Base-by-base conservation (phyloP, 2,888 invertebrate genomes). In the Aporophyla lueneburgensis region DNA sequence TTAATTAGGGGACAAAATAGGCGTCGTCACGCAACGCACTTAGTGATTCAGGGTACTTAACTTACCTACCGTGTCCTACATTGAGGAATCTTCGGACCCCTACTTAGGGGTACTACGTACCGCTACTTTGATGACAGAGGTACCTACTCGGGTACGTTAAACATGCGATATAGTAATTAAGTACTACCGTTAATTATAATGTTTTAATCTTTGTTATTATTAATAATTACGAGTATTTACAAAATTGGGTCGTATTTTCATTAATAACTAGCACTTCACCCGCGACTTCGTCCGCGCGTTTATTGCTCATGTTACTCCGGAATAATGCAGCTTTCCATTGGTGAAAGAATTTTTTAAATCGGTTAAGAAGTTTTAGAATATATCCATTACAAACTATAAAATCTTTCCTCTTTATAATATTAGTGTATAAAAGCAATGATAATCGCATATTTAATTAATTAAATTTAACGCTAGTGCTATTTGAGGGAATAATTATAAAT, bases 1-100 rank as follows among this genome's bases (percentile, higher is more conserved):
- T 95, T 95, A 95, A 95, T 95, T 94, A 94, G 91, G 88, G 90
- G 91, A 91, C 89, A 90, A 83, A 93, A 93, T 94, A 92, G 94
- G 89, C 82, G 76, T 70, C 86, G 94, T 92, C 95, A 96, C 96
- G 95, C 93, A 89, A 95, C 83, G 87, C 86, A 81, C 71, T 90
- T 88, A 89, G 86, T 86, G 87, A 87, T 91, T 91, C 89, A 87
- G 87, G 88, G 89, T 90, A 87, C 89, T 93, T 89, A 89, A 80
- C 43, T 79, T 71, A 69, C 67, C 54, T 56, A 21, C 86, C 72
- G 80, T 90, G 94, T 78, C 91, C 94, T 90, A 93, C 87, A 89
- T 94, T 90, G 81, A 83, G 74, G 80, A 79, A 80, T 83, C 79
- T 88, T 88, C 87, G 87, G 88, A 85, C 88, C 81, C 78, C 80